Evolutionary conservation across 2,797 vertebrate species (phyloP), one percentile per base, ranked within the genome.

Genomic region (Perodicticus potto): DNA sequence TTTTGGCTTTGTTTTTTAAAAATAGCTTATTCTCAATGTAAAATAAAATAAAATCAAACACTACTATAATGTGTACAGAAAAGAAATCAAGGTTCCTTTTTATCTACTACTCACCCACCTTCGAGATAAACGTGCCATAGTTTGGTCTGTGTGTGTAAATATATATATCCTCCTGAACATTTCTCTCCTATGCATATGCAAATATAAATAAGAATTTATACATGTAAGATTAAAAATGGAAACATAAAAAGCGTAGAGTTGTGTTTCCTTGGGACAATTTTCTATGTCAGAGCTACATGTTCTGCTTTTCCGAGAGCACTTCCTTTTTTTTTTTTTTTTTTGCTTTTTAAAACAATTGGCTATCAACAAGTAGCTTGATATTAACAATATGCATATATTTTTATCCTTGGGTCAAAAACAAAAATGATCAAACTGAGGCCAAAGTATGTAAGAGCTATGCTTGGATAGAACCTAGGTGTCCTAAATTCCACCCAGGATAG

Each of bases 161-260:
- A 27, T 25, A 22, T 53, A 40, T 89, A n/a, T 81, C 70, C 74
- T 91, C 14, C 69, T 63, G 43, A 86, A 57, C 29, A 49, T 80
- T 92, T 70, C 55, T 72, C 4, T 13, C 34, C 22, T 77, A 29
- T 43, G 19, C 13, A 74, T 94, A 73, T 85, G 74, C 40, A 96
- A 96, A 95, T 91, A 63, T 80, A 96, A 95, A 92, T 84, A 92
- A 94, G 74, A 43, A 78, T 89, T 82, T 92, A 53, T 76, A 74
- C 59, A 55, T 76, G 4, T 65, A 76, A 34, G 25, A 77, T 91
- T 86, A 89, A 89, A 93, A 88, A 65, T 69, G 84, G 67, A 91
- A 89, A 25, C 29, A 49, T 57, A 84, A 94, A 93, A 86, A 45
- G 25, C 69, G 85, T 27, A 43, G 25, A 59, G 20, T 82, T 95